Conservation (phyloP, 2,113 vertebrate genomes). For the Saimiri boliviensis region DNA sequence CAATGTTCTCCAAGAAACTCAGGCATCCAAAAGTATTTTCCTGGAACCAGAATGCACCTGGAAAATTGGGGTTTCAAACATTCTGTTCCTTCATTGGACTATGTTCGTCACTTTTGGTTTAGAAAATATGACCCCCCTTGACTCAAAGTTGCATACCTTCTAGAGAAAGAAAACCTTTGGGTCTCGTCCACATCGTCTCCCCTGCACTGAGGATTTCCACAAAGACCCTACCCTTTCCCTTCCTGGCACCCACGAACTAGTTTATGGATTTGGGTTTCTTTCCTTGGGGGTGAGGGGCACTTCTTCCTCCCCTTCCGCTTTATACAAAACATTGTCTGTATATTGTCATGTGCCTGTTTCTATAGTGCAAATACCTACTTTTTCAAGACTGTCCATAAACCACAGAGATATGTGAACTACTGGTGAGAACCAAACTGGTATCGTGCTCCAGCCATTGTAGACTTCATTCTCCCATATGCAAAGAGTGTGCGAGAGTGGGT, state of each 20-base stretch:
- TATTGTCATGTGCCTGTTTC: not conserved
- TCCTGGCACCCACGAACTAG: not conserved
- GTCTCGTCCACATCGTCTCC: not conserved
- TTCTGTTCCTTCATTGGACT: not conserved
- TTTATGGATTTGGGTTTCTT: not conserved
- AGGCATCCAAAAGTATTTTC: not conserved
- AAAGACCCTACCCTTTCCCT: not conserved
- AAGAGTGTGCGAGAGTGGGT: not conserved
- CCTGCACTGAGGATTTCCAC: not conserved
- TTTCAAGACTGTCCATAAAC: not conserved
- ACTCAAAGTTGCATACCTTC: not conserved
- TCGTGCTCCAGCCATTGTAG: not conserved
- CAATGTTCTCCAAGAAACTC: not conserved
- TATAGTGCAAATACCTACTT: not conserved
- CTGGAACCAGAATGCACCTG: not conserved
- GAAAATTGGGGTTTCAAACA: not conserved
- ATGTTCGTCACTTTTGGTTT: not conserved
- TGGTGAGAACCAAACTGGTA: not conserved
- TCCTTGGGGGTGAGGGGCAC: not conserved
- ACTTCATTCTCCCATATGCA: not conserved
- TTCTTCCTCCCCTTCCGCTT: not conserved
- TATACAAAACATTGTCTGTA: not conserved
- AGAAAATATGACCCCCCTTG: not conserved
- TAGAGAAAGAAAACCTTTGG: not conserved
- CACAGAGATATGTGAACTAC: not conserved